These are phyloP conservation scores for Florisuga fusca DNA, from an alignment of 2,797 vertebrate species.

Conservation along the genomic window DNA sequence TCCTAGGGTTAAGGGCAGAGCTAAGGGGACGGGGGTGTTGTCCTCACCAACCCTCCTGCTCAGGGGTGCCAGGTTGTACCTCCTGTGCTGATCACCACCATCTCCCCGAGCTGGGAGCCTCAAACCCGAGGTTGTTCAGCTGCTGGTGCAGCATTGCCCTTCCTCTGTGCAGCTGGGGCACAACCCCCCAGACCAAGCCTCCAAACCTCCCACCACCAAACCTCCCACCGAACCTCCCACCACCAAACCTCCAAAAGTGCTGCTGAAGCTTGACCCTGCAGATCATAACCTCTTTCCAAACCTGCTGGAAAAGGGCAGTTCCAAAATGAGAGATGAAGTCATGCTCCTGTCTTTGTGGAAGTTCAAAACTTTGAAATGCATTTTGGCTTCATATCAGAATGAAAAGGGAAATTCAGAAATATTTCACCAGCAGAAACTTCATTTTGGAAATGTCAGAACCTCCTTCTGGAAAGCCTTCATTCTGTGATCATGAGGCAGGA, in stretches of 20 bases:
- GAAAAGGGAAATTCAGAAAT: neutral
- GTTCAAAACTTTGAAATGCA: neutral
- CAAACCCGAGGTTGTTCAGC: fast-evolving
- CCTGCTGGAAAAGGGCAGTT: neutral
- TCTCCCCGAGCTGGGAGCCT: neutral
- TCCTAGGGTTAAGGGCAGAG: neutral
- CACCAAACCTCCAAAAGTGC: neutral
- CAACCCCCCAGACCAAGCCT: neutral
- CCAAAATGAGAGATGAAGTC: neutral
- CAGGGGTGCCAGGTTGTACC: neutral
- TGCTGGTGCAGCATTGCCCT: neutral
- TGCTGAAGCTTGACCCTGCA: neutral
- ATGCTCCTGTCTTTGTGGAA: neutral
- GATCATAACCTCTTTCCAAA: neutral
- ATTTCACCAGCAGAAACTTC: neutral
- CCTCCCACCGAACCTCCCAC: neutral
- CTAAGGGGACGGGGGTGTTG: fast-evolving
- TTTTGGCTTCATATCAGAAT: neutral
- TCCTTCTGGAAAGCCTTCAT: neutral
- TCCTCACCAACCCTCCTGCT: neutral
- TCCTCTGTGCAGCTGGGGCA: fast-evolving
- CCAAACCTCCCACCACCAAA: fast-evolving
- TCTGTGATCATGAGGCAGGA: neutral
- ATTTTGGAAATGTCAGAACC: neutral
- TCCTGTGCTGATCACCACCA: neutral